Conservation (phyloP, 2,113 vertebrate genomes). For the Mobula birostris region DNA sequence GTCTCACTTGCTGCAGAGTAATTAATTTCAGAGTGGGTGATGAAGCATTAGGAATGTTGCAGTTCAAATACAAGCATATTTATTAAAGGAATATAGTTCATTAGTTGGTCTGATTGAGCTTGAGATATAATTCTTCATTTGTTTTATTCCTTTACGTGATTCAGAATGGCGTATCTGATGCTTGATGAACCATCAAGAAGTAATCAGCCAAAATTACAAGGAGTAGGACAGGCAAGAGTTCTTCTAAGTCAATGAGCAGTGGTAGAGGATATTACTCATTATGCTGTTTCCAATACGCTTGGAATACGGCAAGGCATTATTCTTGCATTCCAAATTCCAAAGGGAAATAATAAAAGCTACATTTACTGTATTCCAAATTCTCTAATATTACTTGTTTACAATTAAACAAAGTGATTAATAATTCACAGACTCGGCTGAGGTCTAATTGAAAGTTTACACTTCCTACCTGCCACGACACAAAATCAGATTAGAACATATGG, state of each 20-base stretch:
- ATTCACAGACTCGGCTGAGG: background rate
- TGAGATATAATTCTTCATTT: background rate
- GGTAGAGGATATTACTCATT: background rate
- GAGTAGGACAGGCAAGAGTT: background rate
- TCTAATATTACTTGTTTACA: background rate
- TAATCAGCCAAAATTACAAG: background rate
- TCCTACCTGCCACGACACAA: background rate
- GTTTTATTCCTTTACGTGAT: background rate
- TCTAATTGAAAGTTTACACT: background rate
- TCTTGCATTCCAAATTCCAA: background rate
- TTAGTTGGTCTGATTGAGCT: background rate
- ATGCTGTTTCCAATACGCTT: background rate
- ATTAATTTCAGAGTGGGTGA: background rate
- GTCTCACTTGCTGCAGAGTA: background rate
- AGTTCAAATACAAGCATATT: background rate
- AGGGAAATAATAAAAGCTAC: background rate
- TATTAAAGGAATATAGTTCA: background rate
- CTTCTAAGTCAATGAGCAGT: background rate
- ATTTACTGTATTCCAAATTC: background rate
- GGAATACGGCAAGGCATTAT: background rate
- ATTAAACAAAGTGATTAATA: background rate
- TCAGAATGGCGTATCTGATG: background rate
- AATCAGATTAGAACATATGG: background rate
- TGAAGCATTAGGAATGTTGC: background rate
- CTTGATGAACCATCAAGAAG: background rate